phyloP scores from a whole-genome alignment of 1,140 invertebrate genomes.

The Halictus rubicundus region DNA sequence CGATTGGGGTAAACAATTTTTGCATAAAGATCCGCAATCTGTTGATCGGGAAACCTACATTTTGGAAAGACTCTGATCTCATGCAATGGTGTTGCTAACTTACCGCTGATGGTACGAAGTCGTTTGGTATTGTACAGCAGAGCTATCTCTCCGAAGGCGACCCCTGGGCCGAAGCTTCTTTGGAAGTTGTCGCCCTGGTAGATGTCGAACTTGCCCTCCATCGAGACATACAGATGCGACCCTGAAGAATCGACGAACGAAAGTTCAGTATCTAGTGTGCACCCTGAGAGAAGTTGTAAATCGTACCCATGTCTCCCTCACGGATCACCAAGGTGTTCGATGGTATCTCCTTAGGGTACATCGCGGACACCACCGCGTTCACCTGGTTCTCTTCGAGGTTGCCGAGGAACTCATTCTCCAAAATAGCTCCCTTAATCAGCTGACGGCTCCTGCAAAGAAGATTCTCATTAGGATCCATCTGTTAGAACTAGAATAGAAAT shows the following conservation, averaged over 20 bases:
- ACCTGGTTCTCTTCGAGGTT: conserved; percentile 93
- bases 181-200: conserved; percentile 88
- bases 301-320: conserved; percentile 89
- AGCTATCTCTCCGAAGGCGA: conserved; percentile 96
- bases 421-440: conserved; percentile 86
- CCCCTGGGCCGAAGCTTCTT: conserved; percentile 89
- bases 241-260: conserved; percentile 70
- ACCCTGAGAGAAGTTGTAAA: no score
- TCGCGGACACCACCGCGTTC: conserved; percentile 93
- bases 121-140: conserved; percentile 96
- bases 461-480: background rate
- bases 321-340: conserved; percentile 90
- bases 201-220: conserved; percentile 91
- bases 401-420: conserved; percentile 95
- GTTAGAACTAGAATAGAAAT: no score
- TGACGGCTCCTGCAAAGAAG: conserved; percentile 54
- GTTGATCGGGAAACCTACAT: no score
- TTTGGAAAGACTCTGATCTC: no score
- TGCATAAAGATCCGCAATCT: no score
- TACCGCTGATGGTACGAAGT: conserved; percentile 91
- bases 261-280: background rate
- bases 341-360: conserved; percentile 90
- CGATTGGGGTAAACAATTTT: no score
- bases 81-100: conserved; percentile 51
- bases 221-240: conserved; percentile 90